Conservation (phyloP, 2,113 vertebrate genomes). For the Elgaria multicarinata region DNA sequence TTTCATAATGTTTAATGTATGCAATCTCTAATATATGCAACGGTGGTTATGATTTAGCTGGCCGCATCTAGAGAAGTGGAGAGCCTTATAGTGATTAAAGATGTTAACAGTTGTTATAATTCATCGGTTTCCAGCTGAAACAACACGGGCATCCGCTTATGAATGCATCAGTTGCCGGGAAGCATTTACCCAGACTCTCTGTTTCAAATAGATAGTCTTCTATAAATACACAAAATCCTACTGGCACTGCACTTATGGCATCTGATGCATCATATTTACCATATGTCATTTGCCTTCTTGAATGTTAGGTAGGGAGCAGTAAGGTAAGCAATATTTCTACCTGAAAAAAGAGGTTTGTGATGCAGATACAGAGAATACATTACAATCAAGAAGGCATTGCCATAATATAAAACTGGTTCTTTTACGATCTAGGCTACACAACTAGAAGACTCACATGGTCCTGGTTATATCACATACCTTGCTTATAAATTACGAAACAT, state of each 20-base stretch:
- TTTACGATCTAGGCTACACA: not conserved
- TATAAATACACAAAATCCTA: slow-evolving; percentile 25
- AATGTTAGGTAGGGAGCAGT: not conserved
- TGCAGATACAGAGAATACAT: not conserved
- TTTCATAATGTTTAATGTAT: slow-evolving; percentile 50
- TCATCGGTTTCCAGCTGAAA: not conserved
- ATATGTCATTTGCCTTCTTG: slow-evolving; percentile 4
- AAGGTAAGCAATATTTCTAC: not conserved
- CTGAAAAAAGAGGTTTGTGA: not conserved
- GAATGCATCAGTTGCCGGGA: slow-evolving; percentile 14
- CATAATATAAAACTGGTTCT: not conserved
- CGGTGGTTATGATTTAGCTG: slow-evolving; percentile 38
- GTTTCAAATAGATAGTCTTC: slow-evolving; percentile 21
- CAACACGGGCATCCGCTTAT: not conserved
- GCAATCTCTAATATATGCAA: slow-evolving; percentile 41
- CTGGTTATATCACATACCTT: not conserved
- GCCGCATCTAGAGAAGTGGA: slow-evolving; percentile 38
- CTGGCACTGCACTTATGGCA: slow-evolving; percentile 19
- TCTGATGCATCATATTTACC: slow-evolving; percentile 15
- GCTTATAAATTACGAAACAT: not conserved
- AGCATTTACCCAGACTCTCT: slow-evolving; percentile 14
- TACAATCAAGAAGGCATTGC: not conserved
- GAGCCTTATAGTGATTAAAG: slow-evolving; percentile 49
- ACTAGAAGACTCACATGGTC: not conserved
- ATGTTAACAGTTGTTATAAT: not conserved